These are phyloP conservation scores for Antigone vipio DNA, from an alignment of 2,113 vertebrate species.

Conservation along the genomic window DNA sequence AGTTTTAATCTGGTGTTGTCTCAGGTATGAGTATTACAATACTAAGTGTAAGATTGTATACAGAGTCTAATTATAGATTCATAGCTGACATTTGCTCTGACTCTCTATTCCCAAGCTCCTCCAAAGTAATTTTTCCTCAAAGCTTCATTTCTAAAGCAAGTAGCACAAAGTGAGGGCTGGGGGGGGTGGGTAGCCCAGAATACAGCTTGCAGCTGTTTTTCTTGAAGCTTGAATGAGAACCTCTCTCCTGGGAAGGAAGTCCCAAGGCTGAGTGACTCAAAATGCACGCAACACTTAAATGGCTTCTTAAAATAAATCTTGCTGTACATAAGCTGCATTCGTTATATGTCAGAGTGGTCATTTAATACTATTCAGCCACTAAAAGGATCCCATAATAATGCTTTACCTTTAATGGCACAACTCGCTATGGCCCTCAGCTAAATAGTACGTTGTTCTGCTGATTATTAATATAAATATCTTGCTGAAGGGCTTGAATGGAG, in stretches of 20 bases:
- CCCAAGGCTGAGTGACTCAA: not conserved
- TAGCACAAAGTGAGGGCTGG: not conserved
- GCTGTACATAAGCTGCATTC: fast-evolving
- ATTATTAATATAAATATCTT: not conserved
- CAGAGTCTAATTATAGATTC: not conserved
- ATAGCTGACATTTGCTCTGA: not conserved
- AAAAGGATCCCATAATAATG: not conserved
- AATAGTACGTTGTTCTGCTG: not conserved
- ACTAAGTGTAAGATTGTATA: not conserved
- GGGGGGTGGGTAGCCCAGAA: not conserved
- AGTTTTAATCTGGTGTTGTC: not conserved
- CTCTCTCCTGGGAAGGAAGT: not conserved
- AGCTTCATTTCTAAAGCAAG: not conserved
- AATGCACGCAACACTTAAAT: not conserved
- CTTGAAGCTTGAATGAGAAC: not conserved
- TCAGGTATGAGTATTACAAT: not conserved
- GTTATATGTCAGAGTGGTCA: fast-evolving
- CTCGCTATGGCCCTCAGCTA: not conserved
- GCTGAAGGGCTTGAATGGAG: not conserved
- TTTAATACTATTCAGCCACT: not conserved
- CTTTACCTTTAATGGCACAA: not conserved
- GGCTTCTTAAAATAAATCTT: not conserved
- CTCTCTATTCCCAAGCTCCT: not conserved
- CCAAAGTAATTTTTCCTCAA: not conserved
- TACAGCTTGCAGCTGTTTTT: not conserved